phyloP scores from a whole-genome alignment of 2,113 vertebrate species.

The Dipodomys ordii region DNA sequence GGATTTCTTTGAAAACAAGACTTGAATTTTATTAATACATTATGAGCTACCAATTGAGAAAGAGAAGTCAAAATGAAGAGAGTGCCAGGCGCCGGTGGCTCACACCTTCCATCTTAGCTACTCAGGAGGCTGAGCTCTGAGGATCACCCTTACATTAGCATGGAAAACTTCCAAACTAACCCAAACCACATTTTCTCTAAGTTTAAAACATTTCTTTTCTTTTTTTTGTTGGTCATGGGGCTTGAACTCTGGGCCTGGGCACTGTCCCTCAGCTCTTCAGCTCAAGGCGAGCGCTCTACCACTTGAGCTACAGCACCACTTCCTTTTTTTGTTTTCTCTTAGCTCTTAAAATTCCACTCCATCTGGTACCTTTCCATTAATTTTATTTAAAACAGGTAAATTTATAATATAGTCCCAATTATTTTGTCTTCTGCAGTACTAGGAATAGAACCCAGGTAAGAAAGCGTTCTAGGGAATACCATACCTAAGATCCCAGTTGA shows the following conservation, averaged over 20 bases:
- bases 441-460: not conserved
- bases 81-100: too few relatives aligned
- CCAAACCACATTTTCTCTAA: not conserved
- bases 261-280: too few relatives aligned
- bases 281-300: too few relatives aligned
- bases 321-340: not conserved
- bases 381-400: not conserved
- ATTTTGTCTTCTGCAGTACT: not conserved
- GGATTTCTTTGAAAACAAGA: conserved; percentile 34
- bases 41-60: not conserved
- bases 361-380: not conserved
- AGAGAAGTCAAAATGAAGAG: not conserved
- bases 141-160: not conserved
- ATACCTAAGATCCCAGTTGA: not conserved
- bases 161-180: not conserved
- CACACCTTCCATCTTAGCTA: too few relatives aligned
- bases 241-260: too few relatives aligned
- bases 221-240: too few relatives aligned
- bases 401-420: not conserved
- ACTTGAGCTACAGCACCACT: too few relatives aligned
- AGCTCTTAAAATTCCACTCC: not conserved
- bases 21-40: not conserved
- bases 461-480: not conserved
- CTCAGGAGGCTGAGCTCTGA: too few relatives aligned
- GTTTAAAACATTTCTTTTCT: not conserved